Conservation (phyloP, 1,140 invertebrate genomes). For the Pectinophora gossypiella region DNA sequence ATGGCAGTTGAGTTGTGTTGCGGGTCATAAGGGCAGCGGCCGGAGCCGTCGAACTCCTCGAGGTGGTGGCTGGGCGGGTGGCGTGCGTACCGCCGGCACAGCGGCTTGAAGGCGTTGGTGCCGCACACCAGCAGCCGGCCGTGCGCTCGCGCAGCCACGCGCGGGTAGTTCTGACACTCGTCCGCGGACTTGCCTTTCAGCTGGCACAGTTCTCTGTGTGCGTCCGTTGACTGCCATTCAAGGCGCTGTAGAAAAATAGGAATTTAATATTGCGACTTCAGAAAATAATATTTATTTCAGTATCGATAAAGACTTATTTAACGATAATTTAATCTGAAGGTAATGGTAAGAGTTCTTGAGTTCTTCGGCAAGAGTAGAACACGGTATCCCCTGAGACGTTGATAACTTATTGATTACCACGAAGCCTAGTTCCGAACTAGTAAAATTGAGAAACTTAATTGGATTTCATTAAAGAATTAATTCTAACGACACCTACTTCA, state of each 20-base stretch:
- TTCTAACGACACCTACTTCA: too few species aligned
- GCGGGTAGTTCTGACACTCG: conserved; percentile 97
- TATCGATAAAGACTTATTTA: too few species aligned
- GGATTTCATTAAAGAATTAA: too few species aligned
- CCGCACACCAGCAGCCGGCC: conserved; percentile 93
- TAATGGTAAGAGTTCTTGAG: too few species aligned
- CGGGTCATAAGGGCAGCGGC: conserved; percentile 94
- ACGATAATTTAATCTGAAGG: too few species aligned
- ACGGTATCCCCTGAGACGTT: too few species aligned
- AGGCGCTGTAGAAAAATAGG: conserved; percentile 78
- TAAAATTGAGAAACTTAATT: too few species aligned
- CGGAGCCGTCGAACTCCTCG: conserved; percentile 87
- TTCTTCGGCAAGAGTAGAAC: too few species aligned
- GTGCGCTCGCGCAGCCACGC: conserved; percentile 84
- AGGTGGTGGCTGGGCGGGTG: conserved; percentile 66
- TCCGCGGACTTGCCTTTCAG: conserved; percentile 92
- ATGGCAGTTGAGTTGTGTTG: conserved; percentile 95
- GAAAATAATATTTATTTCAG: too few species aligned
- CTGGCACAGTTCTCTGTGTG: conserved; percentile 89
- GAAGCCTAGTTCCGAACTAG: too few species aligned
- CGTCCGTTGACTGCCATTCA: conserved; percentile 88
- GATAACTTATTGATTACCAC: too few species aligned
- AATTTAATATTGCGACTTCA: too few species aligned
- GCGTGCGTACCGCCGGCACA: conserved; percentile 86
- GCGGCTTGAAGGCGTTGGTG: conserved; percentile 97